Evolutionary conservation across 1,140 invertebrate species (phyloP).

Genomic region (Agrypnia vestita): DNA sequence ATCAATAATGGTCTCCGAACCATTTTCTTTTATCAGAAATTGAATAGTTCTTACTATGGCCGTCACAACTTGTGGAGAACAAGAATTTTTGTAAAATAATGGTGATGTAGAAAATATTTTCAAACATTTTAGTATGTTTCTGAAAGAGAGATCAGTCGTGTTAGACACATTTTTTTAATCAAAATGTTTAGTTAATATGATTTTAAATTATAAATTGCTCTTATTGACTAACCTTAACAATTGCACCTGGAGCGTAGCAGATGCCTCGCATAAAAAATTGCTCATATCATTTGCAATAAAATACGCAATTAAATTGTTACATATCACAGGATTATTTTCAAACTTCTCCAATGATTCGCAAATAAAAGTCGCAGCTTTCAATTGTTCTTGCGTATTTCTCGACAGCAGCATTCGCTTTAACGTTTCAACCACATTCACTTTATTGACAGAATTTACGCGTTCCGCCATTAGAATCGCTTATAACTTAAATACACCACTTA

Average conservation of each 20-base stretch:
- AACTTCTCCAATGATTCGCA: slow-evolving; percentile 24
- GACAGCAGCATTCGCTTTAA: slow-evolving; percentile 56
- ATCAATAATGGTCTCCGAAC: slow-evolving; percentile 38
- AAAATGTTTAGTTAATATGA: not conserved
- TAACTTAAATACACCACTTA: too few species aligned
- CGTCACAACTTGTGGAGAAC: slow-evolving; percentile 45
- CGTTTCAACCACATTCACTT: slow-evolving; percentile 40
- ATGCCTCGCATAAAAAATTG: slow-evolving; percentile 56
- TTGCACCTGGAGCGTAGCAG: slow-evolving; percentile 45
- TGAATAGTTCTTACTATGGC: slow-evolving; percentile 51
- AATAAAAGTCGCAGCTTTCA: slow-evolving; percentile 49
- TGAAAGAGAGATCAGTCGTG: slow-evolving; percentile 26
- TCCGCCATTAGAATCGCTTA: not conserved
- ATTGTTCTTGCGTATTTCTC: slow-evolving; percentile 52
- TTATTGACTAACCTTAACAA: slow-evolving; percentile 53
- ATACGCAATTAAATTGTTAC: slow-evolving; percentile 26
- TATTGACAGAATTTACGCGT: not conserved
- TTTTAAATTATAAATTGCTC: not conserved
- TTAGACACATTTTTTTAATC: not conserved
- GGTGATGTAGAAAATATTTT: slow-evolving; percentile 43
- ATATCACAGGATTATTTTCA: not conserved
- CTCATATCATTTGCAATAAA: slow-evolving; percentile 52
- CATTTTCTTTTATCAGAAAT: slow-evolving; percentile 55
- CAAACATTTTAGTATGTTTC: slow-evolving; percentile 55
- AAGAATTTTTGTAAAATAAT: slow-evolving; percentile 54